phyloP scores from a whole-genome alignment of 2,797 vertebrate genomes.

The Orientallactaga sibirica region DNA sequence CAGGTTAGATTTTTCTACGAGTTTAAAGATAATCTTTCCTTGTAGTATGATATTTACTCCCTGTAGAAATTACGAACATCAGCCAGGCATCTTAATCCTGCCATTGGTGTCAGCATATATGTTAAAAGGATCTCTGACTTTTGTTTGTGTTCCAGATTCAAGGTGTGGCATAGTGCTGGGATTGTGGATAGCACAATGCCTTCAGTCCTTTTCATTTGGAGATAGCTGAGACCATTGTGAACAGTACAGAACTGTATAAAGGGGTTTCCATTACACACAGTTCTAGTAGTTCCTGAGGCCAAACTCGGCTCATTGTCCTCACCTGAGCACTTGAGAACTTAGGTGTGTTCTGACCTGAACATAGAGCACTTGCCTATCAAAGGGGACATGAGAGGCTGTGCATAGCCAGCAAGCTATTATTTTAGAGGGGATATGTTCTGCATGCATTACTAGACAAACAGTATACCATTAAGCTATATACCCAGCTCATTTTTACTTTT shows the following conservation, averaged over 20 bases:
- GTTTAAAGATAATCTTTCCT: not conserved
- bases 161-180: not conserved
- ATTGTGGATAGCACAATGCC: not conserved
- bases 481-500: not conserved
- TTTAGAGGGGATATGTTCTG: too few species aligned
- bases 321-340: not conserved
- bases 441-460: not conserved
- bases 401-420: not conserved
- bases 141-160: not conserved
- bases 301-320: not conserved
- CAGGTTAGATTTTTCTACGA: not conserved
- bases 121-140: not conserved
- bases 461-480: not conserved
- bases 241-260: not conserved
- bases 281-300: not conserved
- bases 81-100: not conserved
- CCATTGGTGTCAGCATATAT: not conserved
- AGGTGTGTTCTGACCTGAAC: not conserved
- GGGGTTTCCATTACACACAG: not conserved
- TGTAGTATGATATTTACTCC: not conserved
- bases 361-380: not conserved
- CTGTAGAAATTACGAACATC: not conserved
- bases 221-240: not conserved
- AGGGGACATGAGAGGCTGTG: not conserved
- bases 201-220: slow-evolving; percentile 14